Percentiles rank a stretch among this genome's conserved stretches.
Conservation (phyloP, 2,888 invertebrate genomes). For the Oscheius onirici region DNA sequence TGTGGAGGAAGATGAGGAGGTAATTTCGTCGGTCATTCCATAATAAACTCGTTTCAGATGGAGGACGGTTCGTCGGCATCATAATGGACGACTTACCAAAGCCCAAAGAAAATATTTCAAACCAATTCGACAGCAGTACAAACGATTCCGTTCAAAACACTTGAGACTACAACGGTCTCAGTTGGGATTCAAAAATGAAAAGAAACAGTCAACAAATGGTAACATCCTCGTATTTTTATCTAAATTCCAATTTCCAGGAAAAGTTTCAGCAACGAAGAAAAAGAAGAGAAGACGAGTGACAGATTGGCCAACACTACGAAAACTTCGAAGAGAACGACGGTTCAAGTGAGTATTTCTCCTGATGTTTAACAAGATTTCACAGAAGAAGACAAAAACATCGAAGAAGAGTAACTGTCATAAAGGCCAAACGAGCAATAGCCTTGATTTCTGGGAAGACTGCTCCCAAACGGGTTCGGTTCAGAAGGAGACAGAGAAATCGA, state of each 20-base stretch:
- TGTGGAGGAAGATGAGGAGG: background rate
- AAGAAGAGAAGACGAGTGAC: background rate
- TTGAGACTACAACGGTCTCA: background rate
- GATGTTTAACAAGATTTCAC: background rate
- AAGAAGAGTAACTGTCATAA: background rate
- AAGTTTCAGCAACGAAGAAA: background rate
- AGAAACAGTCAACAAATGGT: background rate
- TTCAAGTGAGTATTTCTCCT: background rate
- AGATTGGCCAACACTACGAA: background rate
- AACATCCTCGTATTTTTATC: background rate
- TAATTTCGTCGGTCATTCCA: too few species aligned
- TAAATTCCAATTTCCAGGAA: background rate
- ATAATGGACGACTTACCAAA: background rate
- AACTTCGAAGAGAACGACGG: background rate
- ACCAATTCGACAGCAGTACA: background rate
- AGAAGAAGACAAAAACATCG: background rate
- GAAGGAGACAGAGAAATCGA: conserved; percentile 1
- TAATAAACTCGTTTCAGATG: too few species aligned
- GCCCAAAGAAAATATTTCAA: background rate
- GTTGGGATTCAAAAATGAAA: background rate
- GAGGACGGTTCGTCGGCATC: background rate
- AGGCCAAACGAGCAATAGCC: background rate
- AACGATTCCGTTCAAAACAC: background rate
- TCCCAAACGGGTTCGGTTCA: background rate
- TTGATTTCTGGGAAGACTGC: background rate